Evolutionary conservation across 1,140 invertebrate genomes (phyloP), one percentile per base, ranked within the genome.

Genomic region (Ceratitis capitata): DNA sequence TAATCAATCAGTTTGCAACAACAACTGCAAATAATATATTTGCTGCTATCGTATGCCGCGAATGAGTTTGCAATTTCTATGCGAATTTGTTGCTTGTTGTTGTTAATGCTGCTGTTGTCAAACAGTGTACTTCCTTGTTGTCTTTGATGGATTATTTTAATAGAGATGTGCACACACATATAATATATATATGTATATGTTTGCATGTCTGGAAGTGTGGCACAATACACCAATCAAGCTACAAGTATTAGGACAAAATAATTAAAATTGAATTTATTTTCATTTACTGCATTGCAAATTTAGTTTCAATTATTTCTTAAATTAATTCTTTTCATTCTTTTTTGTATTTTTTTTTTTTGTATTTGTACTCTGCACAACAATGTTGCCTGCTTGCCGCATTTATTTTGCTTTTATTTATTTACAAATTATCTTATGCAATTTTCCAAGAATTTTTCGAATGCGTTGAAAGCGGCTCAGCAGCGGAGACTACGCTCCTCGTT

Each of bases 251-350:
- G n/a, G n/a, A 29, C 61, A 35, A 39, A 19, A 16, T 69, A 69
- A 69, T 69, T 69, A 69, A 69, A 69, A 35, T 69, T 69, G 61
- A 39, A 35, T 69, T 69, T 69, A 69, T 69, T 39, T 35, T 69
- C 29, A 29, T 69, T 69, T 69, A 10, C 61, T 35, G 19, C 51
- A 23, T n/a, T n/a, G n/a, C n/a, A n/a, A n/a, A n/a, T n/a, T n/a
- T n/a, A n/a, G n/a, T n/a, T n/a, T n/a, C n/a, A n/a, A n/a, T n/a
- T n/a, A n/a, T n/a, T n/a, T n/a, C n/a, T n/a, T n/a, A n/a, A n/a
- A n/a, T n/a, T n/a, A n/a, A n/a, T n/a, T n/a, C 51, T 16, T 12
- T 19, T 53, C 51, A 49, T n/a, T n/a, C n/a, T n/a, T n/a, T n/a
- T n/a, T n/a, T n/a, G n/a, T n/a, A n/a, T n/a, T n/a, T n/a, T n/a